Base-by-base conservation (phyloP, 2,888 invertebrate species). In the Nymphalis c-album region DNA sequence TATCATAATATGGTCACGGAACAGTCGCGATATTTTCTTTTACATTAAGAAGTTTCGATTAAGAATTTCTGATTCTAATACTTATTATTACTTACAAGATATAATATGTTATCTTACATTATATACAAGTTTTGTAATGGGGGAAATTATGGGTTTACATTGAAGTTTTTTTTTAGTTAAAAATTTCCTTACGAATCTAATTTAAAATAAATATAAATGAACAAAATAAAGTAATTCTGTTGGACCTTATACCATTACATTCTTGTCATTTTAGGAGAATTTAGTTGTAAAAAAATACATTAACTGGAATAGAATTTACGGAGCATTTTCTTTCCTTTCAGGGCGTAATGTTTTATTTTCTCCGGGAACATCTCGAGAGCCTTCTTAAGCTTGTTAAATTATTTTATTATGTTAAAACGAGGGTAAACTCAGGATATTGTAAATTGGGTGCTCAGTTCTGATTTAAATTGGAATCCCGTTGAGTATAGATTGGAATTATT, bases 331-430 rank as follows among this genome's bases (percentile, higher is more conserved):
- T 60, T 66, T 50, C 61, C 47, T 62, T 61, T 62, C 50, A 35
- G 48, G 45, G 22, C 58, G 58, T 66, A 47, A 67, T 62, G 67
- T 62, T 67, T 62, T 67, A 62, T 58, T 67, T 67, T 58, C 67
- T 50, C 40, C 57, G 22, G 31, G 40, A 60, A 70, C 57, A 59
- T 63, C 67, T 45, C 48, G n/a, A 61, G 51, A 64, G 63, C 46
- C 46, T 59, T 60, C 53, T 59, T 67, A 64, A 64, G 64, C 64
- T 67, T 59, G 70, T 68, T 64, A 70, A 61, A 70, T 70, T 70
- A 64, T 70, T 70, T 64, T 67, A 67, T 70, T 67, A 68, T 60
- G 59, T 60, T 70, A 67, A 70, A 70, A 64, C 47, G 64, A 62
- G 70, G 67, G 59, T 64, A 68, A 68, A 55, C 51, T 55, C n/a